Conservation (phyloP, 2,113 vertebrate species). For the Oreocharis arfaki region DNA sequence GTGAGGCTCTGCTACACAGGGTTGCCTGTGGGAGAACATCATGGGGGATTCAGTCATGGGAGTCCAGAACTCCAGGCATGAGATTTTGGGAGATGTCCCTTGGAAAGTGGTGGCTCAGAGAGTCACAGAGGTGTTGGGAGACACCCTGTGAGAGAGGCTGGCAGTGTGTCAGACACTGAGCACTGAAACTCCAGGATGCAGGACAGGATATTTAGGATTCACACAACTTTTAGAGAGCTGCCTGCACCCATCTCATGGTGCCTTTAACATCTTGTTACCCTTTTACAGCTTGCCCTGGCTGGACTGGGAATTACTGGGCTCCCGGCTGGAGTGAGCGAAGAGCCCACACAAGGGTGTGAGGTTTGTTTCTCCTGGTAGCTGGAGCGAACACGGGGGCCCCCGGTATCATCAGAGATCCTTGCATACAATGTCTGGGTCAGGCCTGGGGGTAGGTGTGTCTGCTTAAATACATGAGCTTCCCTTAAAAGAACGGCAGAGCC, state of each 20-base stretch:
- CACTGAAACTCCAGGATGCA: not conserved
- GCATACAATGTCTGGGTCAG: not conserved
- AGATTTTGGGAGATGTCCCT: not conserved
- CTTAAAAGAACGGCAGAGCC: not conserved
- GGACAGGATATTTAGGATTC: not conserved
- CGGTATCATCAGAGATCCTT: not conserved
- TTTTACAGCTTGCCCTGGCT: not conserved
- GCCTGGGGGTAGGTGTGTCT: slow-evolving; percentile 10
- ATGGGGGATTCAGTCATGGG: not conserved
- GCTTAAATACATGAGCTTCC: not conserved
- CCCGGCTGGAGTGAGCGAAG: not conserved
- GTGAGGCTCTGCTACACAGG: not conserved
- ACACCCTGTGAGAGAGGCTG: not conserved
- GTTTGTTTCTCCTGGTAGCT: not conserved
- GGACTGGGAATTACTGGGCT: not conserved
- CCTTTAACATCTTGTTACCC: not conserved
- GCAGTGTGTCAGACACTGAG: not conserved
- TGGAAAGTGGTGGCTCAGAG: not conserved
- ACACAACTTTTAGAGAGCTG: not conserved
- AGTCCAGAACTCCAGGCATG: not conserved
- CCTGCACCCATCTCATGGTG: not conserved
- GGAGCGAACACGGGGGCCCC: not conserved
- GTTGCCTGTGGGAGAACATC: not conserved
- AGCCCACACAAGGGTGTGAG: not conserved
- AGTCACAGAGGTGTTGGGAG: not conserved